Conservation (phyloP, 2,797 vertebrate genomes). For the Ambastaia sidthimunki region DNA sequence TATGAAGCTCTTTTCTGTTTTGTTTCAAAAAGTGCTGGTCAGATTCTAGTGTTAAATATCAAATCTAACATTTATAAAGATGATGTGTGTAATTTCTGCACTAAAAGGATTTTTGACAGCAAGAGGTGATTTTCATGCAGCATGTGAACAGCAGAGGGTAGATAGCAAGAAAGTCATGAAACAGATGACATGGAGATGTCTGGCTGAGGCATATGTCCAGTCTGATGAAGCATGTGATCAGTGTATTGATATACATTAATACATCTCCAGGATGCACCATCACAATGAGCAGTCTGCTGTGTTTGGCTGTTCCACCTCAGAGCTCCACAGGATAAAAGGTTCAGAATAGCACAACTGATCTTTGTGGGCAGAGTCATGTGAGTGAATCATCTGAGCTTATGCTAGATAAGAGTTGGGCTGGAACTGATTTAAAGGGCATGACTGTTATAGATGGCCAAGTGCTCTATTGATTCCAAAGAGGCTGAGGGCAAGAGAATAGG, state of each 20-base stretch:
- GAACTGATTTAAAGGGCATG: slow-evolving; percentile 56
- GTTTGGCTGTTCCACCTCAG: slow-evolving; percentile 44
- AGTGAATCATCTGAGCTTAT: slow-evolving; percentile 23
- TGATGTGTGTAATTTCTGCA: too few species aligned
- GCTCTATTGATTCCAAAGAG: slow-evolving; percentile 62
- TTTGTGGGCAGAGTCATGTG: slow-evolving; percentile 23
- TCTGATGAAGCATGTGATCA: slow-evolving; percentile 93
- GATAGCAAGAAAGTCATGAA: background rate
- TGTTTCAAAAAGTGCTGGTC: too few species aligned
- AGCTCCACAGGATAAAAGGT: slow-evolving; percentile 42
- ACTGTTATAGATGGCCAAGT: slow-evolving; percentile 55
- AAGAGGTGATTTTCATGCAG: background rate
- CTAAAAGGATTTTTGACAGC: background rate
- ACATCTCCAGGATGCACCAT: slow-evolving; percentile 53
- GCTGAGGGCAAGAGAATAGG: slow-evolving; percentile 33
- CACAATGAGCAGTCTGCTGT: slow-evolving; percentile 34
- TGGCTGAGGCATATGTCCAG: slow-evolving; percentile 36
- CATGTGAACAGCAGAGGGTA: background rate
- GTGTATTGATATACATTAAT: slow-evolving; percentile 85
- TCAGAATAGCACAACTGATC: slow-evolving; percentile 30
- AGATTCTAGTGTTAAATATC: too few species aligned
- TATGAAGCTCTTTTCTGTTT: background rate
- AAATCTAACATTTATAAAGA: too few species aligned
- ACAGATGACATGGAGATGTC: slow-evolving; percentile 21
- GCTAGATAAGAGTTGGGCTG: slow-evolving; percentile 37